phyloP scores from a whole-genome alignment of 2,888 invertebrate genomes.

The Nasonia oneida region DNA sequence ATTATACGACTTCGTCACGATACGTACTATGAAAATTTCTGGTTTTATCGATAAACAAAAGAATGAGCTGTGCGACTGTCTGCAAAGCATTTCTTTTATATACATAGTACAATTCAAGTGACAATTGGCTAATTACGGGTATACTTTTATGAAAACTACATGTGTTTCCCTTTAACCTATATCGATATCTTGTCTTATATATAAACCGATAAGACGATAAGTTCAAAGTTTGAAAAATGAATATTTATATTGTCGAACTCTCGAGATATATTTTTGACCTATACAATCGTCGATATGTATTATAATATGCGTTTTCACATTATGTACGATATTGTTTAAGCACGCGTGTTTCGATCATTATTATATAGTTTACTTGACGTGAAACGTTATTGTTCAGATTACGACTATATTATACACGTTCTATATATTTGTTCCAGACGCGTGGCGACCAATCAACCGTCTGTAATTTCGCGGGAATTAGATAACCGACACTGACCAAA shows the following conservation, averaged over 20 bases:
- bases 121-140: constrained; percentile 58
- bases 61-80: not conserved
- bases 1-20: not conserved
- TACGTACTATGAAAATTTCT: not conserved
- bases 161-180: constrained; percentile 32
- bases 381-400: not conserved
- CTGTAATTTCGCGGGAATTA: constrained; percentile 33
- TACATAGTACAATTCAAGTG: constrained; percentile 40
- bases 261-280: constrained; percentile 36
- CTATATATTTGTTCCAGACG: constrained; percentile 37
- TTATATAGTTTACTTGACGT: not conserved
- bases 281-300: not conserved
- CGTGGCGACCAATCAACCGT: constrained; percentile 44
- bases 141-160: constrained; percentile 47
- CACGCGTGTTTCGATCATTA: not conserved
- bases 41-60: not conserved
- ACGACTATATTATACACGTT: too few relatives aligned
- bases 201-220: constrained; percentile 28
- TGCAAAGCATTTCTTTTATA: constrained; percentile 39
- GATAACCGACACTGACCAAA: constrained; percentile 50
- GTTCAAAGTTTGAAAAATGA: constrained; percentile 43
- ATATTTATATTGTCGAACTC: constrained; percentile 45
- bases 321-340: constrained; percentile 16
- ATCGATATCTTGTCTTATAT: constrained; percentile 12
- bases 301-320: constrained; percentile 19